Percentiles rank a stretch among this genome's conserved stretches.
phyloP scores from a whole-genome alignment of 2,797 vertebrate species.

The Tapirus indicus region DNA sequence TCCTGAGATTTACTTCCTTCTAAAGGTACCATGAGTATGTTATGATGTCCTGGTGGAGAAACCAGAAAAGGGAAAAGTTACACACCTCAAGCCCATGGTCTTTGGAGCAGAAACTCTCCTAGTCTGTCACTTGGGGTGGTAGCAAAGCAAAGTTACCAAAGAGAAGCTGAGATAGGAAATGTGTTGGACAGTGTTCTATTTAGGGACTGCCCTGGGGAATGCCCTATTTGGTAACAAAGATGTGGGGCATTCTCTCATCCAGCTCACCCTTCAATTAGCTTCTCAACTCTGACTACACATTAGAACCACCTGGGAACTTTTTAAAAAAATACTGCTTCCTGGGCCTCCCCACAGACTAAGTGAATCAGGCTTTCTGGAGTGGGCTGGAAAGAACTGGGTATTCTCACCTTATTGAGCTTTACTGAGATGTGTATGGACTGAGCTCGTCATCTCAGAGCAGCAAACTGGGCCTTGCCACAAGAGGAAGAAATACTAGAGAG shows the following conservation, averaged over 20 bases:
- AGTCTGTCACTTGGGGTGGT: background rate
- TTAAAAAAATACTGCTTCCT: constrained; percentile 42
- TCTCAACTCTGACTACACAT: constrained; percentile 44
- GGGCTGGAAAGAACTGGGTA: constrained; percentile 33
- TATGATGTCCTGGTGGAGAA: background rate
- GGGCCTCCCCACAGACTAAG: constrained; percentile 36
- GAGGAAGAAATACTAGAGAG: background rate
- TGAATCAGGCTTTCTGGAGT: constrained; percentile 30
- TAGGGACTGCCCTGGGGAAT: constrained; percentile 71
- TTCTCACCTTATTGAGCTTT: background rate
- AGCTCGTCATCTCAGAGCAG: background rate
- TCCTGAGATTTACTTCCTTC: background rate
- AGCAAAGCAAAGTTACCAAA: background rate
- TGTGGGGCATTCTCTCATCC: constrained; percentile 26
- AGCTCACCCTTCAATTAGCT: constrained; percentile 13
- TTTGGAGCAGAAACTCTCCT: background rate
- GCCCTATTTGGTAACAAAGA: constrained; percentile 32
- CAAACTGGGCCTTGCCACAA: background rate
- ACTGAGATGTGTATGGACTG: background rate
- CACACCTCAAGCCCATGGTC: background rate
- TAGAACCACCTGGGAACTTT: constrained; percentile 67
- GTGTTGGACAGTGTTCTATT: constrained; percentile 30
- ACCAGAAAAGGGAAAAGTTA: background rate
- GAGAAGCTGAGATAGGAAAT: constrained; percentile 17
- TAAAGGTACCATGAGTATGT: background rate